Percentiles rank a stretch among this genome's conserved stretches.
These are phyloP conservation scores for Hassar affinis DNA, from an alignment of 2,113 vertebrate species.

Conservation along the genomic window DNA sequence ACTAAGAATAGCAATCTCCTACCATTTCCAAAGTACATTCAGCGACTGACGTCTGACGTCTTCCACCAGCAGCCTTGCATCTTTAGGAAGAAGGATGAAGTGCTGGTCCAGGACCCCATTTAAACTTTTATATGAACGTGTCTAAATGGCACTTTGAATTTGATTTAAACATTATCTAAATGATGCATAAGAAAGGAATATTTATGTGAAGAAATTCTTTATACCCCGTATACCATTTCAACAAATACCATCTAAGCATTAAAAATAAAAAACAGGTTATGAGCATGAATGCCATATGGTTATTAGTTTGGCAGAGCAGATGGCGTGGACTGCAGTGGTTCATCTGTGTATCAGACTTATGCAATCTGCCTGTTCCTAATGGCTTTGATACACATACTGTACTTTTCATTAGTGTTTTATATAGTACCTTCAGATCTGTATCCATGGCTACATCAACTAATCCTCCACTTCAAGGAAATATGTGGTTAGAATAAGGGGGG, in stretches of 20 bases:
- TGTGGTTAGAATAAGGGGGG: neutral
- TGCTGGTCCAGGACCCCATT: neutral
- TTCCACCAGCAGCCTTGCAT: neutral
- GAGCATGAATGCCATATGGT: slow-evolving; percentile 17
- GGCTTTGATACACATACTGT: slow-evolving; percentile 33
- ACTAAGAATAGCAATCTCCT: neutral
- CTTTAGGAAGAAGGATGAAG: neutral
- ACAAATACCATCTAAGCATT: slow-evolving; percentile 2
- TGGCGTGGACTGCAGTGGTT: slow-evolving; percentile 25
- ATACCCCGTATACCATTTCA: neutral
- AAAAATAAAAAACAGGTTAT: slow-evolving; percentile 26
- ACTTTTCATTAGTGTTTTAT: slow-evolving; percentile 42
- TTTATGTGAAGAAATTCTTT: neutral
- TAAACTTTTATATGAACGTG: neutral
- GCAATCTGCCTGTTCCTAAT: slow-evolving; percentile 32
- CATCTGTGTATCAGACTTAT: slow-evolving; percentile 35
- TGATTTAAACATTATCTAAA: neutral
- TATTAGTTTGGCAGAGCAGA: slow-evolving; percentile 37
- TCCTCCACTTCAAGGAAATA: slow-evolving; percentile 38
- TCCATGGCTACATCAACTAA: slow-evolving; percentile 59
- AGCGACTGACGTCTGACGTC: neutral
- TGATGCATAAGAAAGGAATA: neutral
- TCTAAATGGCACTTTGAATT: neutral
- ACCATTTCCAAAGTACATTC: neutral
- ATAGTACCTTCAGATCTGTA: slow-evolving; percentile 43